Base-by-base conservation (phyloP, 2,113 vertebrate genomes). In the Amphiprion ocellaris region DNA sequence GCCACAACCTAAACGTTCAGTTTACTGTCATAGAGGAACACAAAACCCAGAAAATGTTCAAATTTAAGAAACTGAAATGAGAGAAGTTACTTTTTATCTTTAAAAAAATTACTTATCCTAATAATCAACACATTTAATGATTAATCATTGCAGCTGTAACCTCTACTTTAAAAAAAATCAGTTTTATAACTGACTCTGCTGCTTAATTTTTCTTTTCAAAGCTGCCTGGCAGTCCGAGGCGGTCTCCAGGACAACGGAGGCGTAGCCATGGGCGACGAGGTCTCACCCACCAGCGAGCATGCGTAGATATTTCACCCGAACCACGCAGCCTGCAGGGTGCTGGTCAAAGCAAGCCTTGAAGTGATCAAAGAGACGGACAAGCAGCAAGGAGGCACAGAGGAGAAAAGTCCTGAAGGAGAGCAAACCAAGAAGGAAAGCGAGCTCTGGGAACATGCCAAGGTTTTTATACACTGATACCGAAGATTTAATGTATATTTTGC, bases 301-400 rank as follows among this genome's bases (percentile, higher is more conserved):
- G 92, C 23, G 89, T 94, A 59, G 95, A 95, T 41, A 73, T 91
- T 58, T 95, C 95, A n/a, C 94, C 94, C 14, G 95, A 94, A 8
- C 94, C 94, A 8, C 81, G 75, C 16, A 90, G 84, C 80, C 76
- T 68, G 65, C 16, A 41, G 0, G 87, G 44, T 0, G 50, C 5
- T 4, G 44, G 16, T 23, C 12, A 41, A 63, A 67, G 33, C 49
- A 56, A 83, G 24, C 69, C 75, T 11, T 79, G 24, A 74, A 54
- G 58, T 17, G 15, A 46, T 52, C 14, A 52, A 68, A 49, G 30
- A 69, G 14, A 17, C 0, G 54, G 54, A 56, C 24, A n/a, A 64
- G 62, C 44, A 46, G 41, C 24, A 47, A 47, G 39, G 30, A 63
- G 46, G 39, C 46, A 53, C 47, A 62, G 15, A 44, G 28, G 61